Evolutionary conservation across 2,113 vertebrate genomes (phyloP).

Genomic region (Morone saxatilis): DNA sequence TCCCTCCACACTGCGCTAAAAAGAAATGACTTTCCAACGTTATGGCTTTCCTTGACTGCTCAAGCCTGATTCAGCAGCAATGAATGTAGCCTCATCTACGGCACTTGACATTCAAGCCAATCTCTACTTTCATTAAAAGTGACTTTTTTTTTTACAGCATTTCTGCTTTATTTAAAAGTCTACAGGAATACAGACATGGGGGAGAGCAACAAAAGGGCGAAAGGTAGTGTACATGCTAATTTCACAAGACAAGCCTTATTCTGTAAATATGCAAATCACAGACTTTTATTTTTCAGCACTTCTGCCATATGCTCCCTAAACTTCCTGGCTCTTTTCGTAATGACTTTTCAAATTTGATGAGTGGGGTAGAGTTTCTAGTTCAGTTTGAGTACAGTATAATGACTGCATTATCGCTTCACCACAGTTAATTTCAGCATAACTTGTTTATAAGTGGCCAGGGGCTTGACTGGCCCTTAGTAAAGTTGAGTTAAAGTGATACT

Average conservation of each 20-base stretch:
- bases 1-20: slow-evolving; percentile 57
- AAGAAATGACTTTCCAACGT: slow-evolving; percentile 77
- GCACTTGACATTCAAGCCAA: slow-evolving; percentile 36
- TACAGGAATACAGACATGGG: neutral
- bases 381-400: slow-evolving; percentile 25
- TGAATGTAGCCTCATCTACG: slow-evolving; percentile 48
- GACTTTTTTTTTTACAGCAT: slow-evolving; percentile 20
- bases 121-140: slow-evolving; percentile 54
- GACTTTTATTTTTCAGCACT: neutral
- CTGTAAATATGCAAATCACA: slow-evolving; percentile 9
- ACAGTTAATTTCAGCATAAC: slow-evolving; percentile 51
- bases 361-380: slow-evolving; percentile 9
- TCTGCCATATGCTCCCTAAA: neutral
- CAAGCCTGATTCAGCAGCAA: slow-evolving; percentile 68
- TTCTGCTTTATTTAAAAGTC: slow-evolving; percentile 41
- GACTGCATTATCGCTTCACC: slow-evolving; percentile 35
- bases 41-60: slow-evolving; percentile 72
- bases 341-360: slow-evolving; percentile 36
- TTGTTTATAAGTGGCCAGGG: slow-evolving; percentile 39
- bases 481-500: slow-evolving; percentile 36
- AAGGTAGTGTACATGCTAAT: neutral
- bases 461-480: slow-evolving; percentile 1
- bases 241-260: neutral
- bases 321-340: slow-evolving; percentile 6
- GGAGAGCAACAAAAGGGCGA: neutral